phyloP scores from a whole-genome alignment of 30 jellyfish, hydroid and myxozoan species.

The Aurelia aurita region DNA sequence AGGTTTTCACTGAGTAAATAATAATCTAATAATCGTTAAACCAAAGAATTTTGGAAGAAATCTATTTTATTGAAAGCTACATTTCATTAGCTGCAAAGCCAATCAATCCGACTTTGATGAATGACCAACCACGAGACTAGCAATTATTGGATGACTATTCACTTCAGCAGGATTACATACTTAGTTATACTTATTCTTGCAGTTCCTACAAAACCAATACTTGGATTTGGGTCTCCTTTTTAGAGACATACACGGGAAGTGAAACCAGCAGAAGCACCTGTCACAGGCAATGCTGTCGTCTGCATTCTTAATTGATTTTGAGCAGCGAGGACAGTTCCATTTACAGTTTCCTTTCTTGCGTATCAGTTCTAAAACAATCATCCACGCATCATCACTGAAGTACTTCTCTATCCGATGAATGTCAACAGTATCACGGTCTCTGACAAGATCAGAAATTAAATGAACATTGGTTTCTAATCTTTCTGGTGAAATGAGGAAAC shows the following conservation, averaged over 20 bases:
- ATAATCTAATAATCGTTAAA: too few species aligned
- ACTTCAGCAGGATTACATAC: too few species aligned
- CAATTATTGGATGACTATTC: too few species aligned
- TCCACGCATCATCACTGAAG: conserved; percentile 26
- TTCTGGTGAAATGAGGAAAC: conserved; percentile 11
- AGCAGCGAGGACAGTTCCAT: conserved; percentile 13
- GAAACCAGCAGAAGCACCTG: not conserved
- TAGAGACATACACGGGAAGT: not conserved
- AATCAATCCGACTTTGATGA: too few species aligned
- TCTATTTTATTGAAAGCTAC: too few species aligned
- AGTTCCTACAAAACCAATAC: not conserved
- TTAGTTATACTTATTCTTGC: not conserved
- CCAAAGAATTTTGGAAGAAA: too few species aligned
- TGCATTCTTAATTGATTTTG: not conserved
- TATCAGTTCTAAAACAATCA: not conserved
- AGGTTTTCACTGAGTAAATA: too few species aligned
- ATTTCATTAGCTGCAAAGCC: too few species aligned
- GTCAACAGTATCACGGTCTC: conserved; percentile 13
- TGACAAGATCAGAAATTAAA: conserved; percentile 7
- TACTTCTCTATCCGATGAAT: conserved; percentile 12
- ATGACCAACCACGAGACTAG: too few species aligned
- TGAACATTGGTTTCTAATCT: conserved; percentile 8
- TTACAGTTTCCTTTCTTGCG: conserved; percentile 14
- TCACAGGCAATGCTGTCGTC: conserved; percentile 12
- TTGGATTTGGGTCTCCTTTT: not conserved